Evolutionary conservation across 2,113 vertebrate genomes (phyloP).

Genomic region (Podarcis muralis): DNA sequence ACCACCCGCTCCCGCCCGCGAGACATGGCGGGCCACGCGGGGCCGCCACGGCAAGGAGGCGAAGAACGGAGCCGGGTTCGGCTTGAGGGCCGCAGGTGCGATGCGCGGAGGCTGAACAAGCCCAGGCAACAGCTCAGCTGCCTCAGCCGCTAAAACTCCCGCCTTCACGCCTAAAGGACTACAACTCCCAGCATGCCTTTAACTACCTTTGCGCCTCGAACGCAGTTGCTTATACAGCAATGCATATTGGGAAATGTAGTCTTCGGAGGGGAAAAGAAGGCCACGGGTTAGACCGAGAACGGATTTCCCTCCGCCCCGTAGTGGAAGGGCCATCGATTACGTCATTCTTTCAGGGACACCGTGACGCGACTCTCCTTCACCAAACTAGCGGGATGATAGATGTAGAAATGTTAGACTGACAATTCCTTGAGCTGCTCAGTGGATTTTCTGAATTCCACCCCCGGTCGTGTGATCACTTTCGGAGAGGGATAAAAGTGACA

Average conservation of each 20-base stretch:
- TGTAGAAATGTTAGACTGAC: background rate
- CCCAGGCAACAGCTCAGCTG: background rate
- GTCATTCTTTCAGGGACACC: background rate
- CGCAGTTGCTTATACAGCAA: background rate
- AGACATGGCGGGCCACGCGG: conserved; percentile 69
- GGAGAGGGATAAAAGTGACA: no score
- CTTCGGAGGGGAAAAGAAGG: no score
- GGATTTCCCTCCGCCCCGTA: background rate
- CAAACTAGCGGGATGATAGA: background rate
- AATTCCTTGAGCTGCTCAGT: background rate
- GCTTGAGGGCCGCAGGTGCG: background rate
- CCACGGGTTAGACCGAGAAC: no score
- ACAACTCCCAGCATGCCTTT: background rate
- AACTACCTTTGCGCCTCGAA: background rate
- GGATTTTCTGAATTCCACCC: no score
- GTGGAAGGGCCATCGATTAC: background rate
- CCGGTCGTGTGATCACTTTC: no score
- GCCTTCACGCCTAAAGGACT: background rate
- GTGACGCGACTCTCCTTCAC: background rate
- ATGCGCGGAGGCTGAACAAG: background rate
- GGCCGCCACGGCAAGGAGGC: no score
- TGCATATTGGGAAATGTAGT: background rate
- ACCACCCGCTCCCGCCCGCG: conserved; percentile 87
- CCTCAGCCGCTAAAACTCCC: background rate
- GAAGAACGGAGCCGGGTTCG: background rate